Evolutionary conservation across 2,113 vertebrate species (phyloP).

Genomic region (Lethenteron reissneri): DNA sequence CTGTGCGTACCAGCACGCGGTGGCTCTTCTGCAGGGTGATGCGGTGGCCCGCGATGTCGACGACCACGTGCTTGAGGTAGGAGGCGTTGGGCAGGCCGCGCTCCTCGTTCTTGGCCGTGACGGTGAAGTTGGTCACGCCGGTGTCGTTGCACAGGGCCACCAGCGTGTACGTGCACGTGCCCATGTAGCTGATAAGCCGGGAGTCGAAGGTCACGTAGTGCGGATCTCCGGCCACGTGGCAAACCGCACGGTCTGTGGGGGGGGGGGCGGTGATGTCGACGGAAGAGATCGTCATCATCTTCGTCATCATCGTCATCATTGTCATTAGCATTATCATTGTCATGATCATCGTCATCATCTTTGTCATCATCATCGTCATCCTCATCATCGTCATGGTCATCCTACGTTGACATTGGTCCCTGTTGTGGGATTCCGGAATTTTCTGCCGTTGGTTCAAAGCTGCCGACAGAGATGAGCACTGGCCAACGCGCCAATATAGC

Average conservation of each 20-base stretch:
- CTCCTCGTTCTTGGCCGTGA: constrained; percentile 58
- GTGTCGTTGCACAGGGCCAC: constrained; percentile 31
- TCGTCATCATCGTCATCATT: too few relatives aligned
- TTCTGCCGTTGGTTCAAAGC: too few relatives aligned
- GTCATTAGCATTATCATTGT: too few relatives aligned
- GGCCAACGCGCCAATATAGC: too few relatives aligned
- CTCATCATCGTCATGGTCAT: too few relatives aligned
- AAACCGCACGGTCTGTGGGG: constrained; percentile 34
- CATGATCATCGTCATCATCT: too few relatives aligned
- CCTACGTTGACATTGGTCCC: too few relatives aligned
- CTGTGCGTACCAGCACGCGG: constrained; percentile 32
- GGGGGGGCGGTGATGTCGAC: too few relatives aligned
- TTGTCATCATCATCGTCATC: too few relatives aligned
- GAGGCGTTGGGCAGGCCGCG: constrained; percentile 43
- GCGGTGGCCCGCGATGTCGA: constrained; percentile 27
- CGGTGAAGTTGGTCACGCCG: constrained; percentile 30
- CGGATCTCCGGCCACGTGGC: constrained; percentile 52
- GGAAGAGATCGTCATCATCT: too few relatives aligned
- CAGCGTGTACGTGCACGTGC: constrained; percentile 61
- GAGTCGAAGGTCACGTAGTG: constrained; percentile 69
- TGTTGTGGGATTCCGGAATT: too few relatives aligned
- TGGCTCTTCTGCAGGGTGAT: constrained; percentile 43
- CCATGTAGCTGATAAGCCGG: constrained; percentile 53
- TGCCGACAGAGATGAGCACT: too few relatives aligned
- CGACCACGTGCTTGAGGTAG: constrained; percentile 39